Evolutionary conservation across 2,888 invertebrate species (phyloP), one percentile per base, ranked within the genome.

Genomic region (Noctua janthina): DNA sequence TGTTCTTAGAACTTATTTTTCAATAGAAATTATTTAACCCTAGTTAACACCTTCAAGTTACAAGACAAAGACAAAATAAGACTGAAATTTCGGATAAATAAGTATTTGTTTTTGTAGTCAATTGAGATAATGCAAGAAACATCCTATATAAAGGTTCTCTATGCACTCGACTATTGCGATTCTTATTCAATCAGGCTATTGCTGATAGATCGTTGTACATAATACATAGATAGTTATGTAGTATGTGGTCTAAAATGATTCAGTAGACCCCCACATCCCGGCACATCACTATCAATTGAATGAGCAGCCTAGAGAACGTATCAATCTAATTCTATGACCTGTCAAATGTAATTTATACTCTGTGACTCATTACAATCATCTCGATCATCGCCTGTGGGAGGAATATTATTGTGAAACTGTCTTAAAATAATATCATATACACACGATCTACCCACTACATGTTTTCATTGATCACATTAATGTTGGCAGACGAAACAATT

Each of bases 201-300:
- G 10, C 7, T 39, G 49, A 74, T 74, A 67, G 23, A 74, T 76
- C 4, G 43, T 51, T 74, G 49, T 59, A 84, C 23, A 84, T 54
- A 62, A 46, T 82, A 66, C 5, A 39, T 39, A 66, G 5, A 5
- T 66, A 74, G 43, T 13, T 68, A 76, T 23, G 13, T 70, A 89
- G 15, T 46, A 54, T 70, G 15, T 72, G 56, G 62, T 87, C 90
- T 92, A 91, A 94, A 96, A 94, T 94, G 93, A 93, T 90, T 85
- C 90, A 88, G 92, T 94, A 96, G 96, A 94, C 96, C 96, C 96
- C 96, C 92, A 96, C 96, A 95, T 96, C 96, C 96, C 94, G 96
- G 92, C 94, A 90, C 90, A 92, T 94, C 93, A 94, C 92, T 89
- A 89, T 92, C 96, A 96, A 96, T 96, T 96, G 95, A 93, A 91